These are phyloP conservation scores for Eurois occulta DNA, from an alignment of 2,888 invertebrate species.

Conservation along the genomic window DNA sequence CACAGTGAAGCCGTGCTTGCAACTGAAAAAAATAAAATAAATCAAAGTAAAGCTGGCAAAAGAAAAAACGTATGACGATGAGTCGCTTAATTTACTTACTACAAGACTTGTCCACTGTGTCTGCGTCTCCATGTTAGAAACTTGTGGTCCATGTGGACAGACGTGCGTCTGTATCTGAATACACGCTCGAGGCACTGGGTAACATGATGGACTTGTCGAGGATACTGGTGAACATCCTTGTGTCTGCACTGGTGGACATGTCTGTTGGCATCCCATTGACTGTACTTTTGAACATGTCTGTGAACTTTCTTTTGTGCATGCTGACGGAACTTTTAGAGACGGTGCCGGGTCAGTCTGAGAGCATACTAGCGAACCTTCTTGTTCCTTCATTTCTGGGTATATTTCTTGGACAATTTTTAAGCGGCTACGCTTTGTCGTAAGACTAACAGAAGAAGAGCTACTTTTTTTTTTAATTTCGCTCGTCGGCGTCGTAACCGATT, in stretches of 20 bases:
- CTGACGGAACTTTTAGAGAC: neutral
- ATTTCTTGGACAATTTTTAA: constrained; percentile 7
- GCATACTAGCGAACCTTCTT: neutral
- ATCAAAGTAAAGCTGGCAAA: constrained; percentile 9
- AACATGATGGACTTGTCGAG: neutral
- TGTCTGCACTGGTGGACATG: neutral
- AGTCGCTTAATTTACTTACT: constrained; percentile 71
- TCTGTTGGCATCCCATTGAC: neutral
- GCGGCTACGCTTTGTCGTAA: constrained; percentile 5
- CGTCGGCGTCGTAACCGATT: neutral
- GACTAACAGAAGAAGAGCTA: constrained; percentile 6
- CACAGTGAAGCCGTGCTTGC: constrained; percentile 76
- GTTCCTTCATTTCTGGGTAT: neutral
- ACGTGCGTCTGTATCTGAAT: constrained; percentile 14
- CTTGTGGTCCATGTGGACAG: neutral
- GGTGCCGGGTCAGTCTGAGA: neutral
- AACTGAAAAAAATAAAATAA: constrained; percentile 74
- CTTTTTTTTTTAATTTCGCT: constrained; percentile 6
- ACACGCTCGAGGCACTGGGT: neutral
- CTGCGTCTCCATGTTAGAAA: constrained; percentile 72
- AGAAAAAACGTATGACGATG: too few relatives aligned
- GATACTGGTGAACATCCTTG: neutral
- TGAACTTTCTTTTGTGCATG: neutral
- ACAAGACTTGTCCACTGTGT: constrained; percentile 80
- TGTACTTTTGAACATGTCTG: neutral